A percentile compares a stretch with the other conserved stretches of the same genome.
Conservation (phyloP, 2,888 invertebrate species). For the Erebia ligea region DNA sequence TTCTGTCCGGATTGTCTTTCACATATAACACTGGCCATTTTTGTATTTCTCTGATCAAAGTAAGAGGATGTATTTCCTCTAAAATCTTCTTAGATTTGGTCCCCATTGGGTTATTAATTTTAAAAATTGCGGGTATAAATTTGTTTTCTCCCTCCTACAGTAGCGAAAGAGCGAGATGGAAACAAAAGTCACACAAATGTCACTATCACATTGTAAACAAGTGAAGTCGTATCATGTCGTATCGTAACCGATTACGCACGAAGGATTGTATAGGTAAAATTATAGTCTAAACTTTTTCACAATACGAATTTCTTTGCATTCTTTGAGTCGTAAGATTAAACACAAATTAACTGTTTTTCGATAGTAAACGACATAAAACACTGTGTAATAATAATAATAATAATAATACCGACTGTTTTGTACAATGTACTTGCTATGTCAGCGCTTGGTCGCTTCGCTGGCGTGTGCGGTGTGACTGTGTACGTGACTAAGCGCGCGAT, state of each 20-base stretch:
- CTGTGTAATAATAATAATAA: not conserved
- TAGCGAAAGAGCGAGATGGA: not conserved
- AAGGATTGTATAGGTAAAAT: not conserved
- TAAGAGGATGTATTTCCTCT: constrained; percentile 53
- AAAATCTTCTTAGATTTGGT: constrained; percentile 47
- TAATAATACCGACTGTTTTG: not conserved
- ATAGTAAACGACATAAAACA: not conserved
- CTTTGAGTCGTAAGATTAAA: not conserved
- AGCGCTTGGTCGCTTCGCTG: not conserved
- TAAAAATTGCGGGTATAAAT: not conserved
- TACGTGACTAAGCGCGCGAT: constrained; percentile 29
- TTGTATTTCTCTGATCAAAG: constrained; percentile 56
- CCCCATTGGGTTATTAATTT: constrained; percentile 18
- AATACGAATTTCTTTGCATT: not conserved
- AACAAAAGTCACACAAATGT: not conserved
- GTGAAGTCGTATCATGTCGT: constrained; percentile 19
- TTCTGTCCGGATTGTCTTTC: constrained; percentile 47
- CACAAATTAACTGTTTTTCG: not conserved
- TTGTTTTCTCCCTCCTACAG: not conserved
- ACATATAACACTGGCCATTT: constrained; percentile 55
- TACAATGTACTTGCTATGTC: not conserved
- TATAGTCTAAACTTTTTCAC: not conserved
- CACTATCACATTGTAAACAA: constrained; percentile 3
- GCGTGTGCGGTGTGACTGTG: constrained; percentile 2
- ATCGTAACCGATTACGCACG: constrained; percentile 19